phyloP scores from a whole-genome alignment of 2,113 vertebrate species.

The Indicator maculatus region DNA sequence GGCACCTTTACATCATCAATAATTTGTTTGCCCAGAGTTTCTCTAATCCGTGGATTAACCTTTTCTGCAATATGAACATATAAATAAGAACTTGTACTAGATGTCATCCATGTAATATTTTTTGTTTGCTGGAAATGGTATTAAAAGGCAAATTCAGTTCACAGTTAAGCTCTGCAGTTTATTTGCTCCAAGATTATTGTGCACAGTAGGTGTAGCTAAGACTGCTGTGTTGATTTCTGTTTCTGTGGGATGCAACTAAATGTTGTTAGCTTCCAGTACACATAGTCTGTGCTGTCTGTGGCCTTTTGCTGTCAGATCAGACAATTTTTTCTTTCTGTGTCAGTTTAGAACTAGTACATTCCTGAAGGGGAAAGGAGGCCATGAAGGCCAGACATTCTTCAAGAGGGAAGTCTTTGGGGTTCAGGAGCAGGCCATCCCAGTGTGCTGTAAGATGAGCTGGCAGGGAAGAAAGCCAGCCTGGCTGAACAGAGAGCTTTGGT shows the following conservation, averaged over 20 bases:
- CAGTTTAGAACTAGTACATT: neutral
- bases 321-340: neutral
- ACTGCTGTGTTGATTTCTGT: neutral
- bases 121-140: constrained; percentile 45
- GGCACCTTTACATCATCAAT: neutral
- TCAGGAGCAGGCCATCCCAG: no score
- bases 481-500: no score
- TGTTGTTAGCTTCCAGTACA: neutral
- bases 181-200: constrained; percentile 14
- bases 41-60: constrained; percentile 43
- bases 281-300: neutral
- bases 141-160: constrained; percentile 58
- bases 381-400: no score
- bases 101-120: constrained; percentile 40
- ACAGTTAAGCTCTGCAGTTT: constrained; percentile 22
- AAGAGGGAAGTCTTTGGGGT: no score
- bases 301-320: neutral
- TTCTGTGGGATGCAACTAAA: neutral
- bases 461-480: no score
- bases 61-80: constrained; percentile 5
- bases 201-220: neutral
- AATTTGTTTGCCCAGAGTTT: neutral
- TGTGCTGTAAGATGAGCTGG: no score
- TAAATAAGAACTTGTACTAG: constrained; percentile 16
- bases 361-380: no score